Evolutionary conservation across 2,113 vertebrate genomes (phyloP).

Genomic region (Pelecanoides urinatrix): DNA sequence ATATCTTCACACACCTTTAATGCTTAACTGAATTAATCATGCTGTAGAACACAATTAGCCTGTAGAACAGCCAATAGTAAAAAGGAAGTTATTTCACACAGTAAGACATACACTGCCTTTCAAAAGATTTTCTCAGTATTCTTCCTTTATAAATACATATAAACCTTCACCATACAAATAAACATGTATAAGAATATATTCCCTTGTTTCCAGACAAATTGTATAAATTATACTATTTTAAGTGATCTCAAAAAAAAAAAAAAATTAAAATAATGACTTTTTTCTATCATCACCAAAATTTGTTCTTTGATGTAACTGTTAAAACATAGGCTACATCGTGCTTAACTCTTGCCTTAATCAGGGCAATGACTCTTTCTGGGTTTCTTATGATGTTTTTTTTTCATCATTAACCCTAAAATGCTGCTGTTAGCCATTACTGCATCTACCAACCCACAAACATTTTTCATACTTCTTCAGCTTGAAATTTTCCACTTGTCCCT

Average conservation of each 20-base stretch:
- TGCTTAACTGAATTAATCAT: background rate
- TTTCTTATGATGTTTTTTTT: background rate
- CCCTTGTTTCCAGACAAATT: background rate
- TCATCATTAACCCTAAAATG: background rate
- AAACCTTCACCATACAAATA: background rate
- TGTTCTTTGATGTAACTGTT: background rate
- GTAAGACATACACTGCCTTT: background rate
- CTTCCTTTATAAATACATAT: background rate
- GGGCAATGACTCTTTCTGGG: background rate
- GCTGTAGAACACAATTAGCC: background rate
- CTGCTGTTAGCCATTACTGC: background rate
- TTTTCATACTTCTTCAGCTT: background rate
- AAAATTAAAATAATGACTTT: background rate
- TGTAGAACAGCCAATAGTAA: background rate
- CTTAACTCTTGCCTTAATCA: background rate
- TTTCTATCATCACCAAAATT: background rate
- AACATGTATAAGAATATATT: background rate
- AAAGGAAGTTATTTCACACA: background rate
- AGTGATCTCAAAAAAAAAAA: background rate
- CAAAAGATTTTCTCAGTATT: background rate
- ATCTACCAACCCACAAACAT: background rate
- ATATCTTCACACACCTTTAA: background rate
- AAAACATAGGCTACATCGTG: accelerated
- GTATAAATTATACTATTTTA: background rate
- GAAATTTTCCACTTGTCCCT: background rate